phyloP scores from a whole-genome alignment of 53 echinoderm and acorn worm species.

The Crossaster papposus region DNA sequence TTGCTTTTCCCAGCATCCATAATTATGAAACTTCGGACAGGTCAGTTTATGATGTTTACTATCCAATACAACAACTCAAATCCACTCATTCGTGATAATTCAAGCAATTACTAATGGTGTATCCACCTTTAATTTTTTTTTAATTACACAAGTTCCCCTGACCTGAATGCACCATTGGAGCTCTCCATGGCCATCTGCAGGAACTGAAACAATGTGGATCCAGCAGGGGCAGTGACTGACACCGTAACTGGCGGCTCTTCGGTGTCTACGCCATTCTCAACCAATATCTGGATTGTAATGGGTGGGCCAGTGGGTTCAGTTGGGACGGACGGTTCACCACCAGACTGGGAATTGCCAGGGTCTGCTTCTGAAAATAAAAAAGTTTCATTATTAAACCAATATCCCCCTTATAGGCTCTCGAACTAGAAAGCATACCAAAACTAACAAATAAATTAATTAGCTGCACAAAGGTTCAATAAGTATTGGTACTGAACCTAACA shows the following conservation, averaged over 20 bases:
- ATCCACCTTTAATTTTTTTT: too few species aligned
- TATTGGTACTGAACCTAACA: too few species aligned
- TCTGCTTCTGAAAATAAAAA: neutral
- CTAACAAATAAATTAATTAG: too few species aligned
- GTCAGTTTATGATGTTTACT: too few species aligned
- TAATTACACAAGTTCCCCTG: neutral
- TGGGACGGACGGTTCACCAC: neutral
- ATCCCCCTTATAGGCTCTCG: too few species aligned
- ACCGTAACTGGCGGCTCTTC: neutral
- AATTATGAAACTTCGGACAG: too few species aligned
- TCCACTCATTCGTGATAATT: too few species aligned
- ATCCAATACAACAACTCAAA: too few species aligned
- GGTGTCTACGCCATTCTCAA: constrained; percentile 54
- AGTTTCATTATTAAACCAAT: neutral
- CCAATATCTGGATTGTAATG: constrained; percentile 40
- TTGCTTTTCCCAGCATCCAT: too few species aligned
- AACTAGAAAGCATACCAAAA: too few species aligned
- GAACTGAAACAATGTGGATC: constrained; percentile 26
- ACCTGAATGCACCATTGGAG: constrained; percentile 31
- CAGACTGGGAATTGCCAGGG: neutral
- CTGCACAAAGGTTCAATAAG: too few species aligned
- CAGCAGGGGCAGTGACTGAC: constrained; percentile 25
- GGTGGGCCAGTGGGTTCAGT: constrained; percentile 8
- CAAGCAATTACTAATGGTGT: too few species aligned
- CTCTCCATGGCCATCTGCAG: constrained; percentile 28